Evolutionary conservation across 2,113 vertebrate species (phyloP).

Genomic region (Cariama cristata): DNA sequence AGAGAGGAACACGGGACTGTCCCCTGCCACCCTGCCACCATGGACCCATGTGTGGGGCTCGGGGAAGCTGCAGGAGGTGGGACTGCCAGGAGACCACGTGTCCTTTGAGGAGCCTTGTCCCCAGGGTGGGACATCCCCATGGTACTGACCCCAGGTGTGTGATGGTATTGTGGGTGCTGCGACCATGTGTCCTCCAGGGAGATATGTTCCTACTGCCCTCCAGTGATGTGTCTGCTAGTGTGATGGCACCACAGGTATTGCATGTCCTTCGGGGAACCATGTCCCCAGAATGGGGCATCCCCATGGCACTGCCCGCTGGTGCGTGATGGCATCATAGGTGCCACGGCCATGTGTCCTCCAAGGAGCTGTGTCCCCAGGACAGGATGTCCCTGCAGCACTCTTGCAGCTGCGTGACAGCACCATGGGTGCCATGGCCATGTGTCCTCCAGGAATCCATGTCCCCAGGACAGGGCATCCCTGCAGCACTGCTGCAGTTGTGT

Average conservation of each 20-base stretch:
- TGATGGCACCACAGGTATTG: neutral
- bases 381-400: neutral
- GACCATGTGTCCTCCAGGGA: neutral
- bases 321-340: neutral
- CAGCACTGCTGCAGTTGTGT: neutral
- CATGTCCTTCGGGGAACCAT: rapidly evolving
- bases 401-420: no score
- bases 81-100: neutral
- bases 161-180: neutral
- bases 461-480: no score
- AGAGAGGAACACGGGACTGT: neutral
- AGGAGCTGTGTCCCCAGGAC: neutral
- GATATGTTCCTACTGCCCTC: neutral
- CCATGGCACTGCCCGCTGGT: rapidly evolving
- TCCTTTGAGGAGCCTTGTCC: neutral
- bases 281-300: neutral
- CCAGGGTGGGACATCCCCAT: no score
- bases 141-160: neutral
- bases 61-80: neutral
- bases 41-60: rapidly evolving
- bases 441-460: neutral
- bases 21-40: neutral
- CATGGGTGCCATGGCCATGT: neutral
- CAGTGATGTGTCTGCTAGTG: neutral
- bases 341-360: rapidly evolving